Percentiles rank a stretch among this genome's conserved stretches.
Conservation (phyloP, 2,797 vertebrate species). For the Morelia viridis region DNA sequence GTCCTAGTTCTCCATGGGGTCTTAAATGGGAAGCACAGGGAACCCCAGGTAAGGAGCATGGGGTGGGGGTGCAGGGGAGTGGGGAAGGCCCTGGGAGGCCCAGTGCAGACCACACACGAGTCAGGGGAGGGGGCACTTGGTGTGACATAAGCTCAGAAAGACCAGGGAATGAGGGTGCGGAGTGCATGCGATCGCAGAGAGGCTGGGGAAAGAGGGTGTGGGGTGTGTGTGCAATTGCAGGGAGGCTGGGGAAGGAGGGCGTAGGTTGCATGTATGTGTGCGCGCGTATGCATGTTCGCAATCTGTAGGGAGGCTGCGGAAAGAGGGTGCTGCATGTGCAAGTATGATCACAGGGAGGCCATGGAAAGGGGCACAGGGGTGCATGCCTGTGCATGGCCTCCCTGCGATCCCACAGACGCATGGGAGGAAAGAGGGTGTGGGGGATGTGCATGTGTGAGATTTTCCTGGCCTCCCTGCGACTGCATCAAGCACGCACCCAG, state of each 20-base stretch:
- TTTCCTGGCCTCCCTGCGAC: background rate
- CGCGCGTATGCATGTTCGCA: no score
- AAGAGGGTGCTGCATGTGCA: no score
- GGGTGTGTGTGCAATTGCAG: no score
- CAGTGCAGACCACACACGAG: background rate
- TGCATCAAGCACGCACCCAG: background rate
- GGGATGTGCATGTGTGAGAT: no score
- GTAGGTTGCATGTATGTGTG: no score
- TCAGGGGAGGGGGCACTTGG: background rate
- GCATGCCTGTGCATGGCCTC: background rate
- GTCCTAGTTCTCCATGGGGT: background rate
- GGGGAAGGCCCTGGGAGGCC: background rate
- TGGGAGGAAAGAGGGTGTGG: no score
- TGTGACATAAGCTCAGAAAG: background rate
- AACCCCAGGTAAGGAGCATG: background rate
- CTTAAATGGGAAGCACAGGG: background rate
- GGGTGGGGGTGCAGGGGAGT: background rate
- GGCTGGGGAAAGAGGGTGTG: no score
- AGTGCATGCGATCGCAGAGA: background rate
- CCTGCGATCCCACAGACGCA: background rate
- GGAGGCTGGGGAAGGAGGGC: no score
- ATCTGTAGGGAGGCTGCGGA: no score
- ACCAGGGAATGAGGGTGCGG: background rate
- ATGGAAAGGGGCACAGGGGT: background rate
- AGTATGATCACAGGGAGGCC: background rate